Evolutionary conservation across 2,797 vertebrate species (phyloP).

Genomic region (Cuniculus paca): DNA sequence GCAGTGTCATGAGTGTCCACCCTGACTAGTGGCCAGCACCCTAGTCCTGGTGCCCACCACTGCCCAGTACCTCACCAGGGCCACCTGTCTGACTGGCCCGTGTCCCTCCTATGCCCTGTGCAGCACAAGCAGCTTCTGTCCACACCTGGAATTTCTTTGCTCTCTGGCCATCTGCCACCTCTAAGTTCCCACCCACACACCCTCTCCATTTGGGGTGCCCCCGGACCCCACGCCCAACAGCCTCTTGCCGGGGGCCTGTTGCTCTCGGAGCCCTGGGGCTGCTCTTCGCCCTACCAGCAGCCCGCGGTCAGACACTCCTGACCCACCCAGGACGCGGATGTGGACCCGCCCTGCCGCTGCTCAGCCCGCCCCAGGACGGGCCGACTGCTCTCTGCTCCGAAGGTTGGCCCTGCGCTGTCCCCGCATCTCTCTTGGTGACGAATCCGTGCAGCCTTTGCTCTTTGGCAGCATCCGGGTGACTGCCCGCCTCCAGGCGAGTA

Average conservation of each 20-base stretch:
- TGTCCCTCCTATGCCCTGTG: accelerated
- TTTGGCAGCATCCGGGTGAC: no score
- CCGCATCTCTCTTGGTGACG: no score
- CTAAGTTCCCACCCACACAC: background rate
- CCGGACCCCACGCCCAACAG: accelerated
- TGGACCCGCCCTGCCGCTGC: background rate
- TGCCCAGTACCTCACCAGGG: background rate
- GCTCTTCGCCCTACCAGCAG: background rate
- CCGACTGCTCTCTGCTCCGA: background rate
- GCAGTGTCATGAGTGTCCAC: background rate
- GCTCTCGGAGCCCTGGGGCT: background rate
- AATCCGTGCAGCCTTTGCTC: background rate
- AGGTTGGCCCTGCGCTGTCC: background rate
- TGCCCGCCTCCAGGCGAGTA: no score
- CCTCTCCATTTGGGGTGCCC: background rate
- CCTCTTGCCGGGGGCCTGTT: background rate
- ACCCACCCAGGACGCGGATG: background rate
- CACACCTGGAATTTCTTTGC: background rate
- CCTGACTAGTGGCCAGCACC: background rate
- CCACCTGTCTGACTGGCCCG: background rate
- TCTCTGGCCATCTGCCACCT: background rate
- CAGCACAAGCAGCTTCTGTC: background rate
- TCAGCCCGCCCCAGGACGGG: background rate
- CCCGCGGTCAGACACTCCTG: background rate
- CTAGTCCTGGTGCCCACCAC: accelerated